Conservation (phyloP, 2,113 vertebrate genomes). For the Psophia crepitans region DNA sequence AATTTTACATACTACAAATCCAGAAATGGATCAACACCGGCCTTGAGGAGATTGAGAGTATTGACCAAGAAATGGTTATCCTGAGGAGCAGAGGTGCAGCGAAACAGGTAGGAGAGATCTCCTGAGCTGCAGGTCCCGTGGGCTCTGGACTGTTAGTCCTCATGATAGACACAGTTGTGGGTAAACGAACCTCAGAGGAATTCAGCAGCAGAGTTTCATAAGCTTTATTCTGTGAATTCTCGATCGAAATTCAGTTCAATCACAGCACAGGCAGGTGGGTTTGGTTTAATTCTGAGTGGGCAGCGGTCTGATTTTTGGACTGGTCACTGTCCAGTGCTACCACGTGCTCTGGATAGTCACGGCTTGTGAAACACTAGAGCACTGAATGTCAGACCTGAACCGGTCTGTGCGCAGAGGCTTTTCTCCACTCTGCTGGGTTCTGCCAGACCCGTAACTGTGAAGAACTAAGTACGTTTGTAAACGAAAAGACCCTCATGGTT, state of each 20-base stretch:
- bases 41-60: constrained; percentile 91
- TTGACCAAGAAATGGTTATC: constrained; percentile 88
- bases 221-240: background rate
- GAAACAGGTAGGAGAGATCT: constrained; percentile 70
- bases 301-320: background rate
- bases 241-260: accelerated
- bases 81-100: constrained; percentile 76
- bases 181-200: background rate
- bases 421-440: background rate
- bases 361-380: background rate
- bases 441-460: background rate
- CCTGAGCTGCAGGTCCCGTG: background rate
- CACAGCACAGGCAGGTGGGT: background rate
- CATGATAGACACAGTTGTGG: background rate
- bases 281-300: background rate
- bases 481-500: background rate
- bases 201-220: accelerated
- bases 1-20: constrained; percentile 85
- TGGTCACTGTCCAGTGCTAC: background rate
- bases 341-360: accelerated
- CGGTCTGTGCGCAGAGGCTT: background rate
- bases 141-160: too few relatives aligned
- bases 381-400: background rate
- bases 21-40: constrained; percentile 82
- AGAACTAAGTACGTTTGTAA: background rate